Evolutionary conservation across 2,888 invertebrate species (phyloP).

Genomic region (Carabus problematicus): DNA sequence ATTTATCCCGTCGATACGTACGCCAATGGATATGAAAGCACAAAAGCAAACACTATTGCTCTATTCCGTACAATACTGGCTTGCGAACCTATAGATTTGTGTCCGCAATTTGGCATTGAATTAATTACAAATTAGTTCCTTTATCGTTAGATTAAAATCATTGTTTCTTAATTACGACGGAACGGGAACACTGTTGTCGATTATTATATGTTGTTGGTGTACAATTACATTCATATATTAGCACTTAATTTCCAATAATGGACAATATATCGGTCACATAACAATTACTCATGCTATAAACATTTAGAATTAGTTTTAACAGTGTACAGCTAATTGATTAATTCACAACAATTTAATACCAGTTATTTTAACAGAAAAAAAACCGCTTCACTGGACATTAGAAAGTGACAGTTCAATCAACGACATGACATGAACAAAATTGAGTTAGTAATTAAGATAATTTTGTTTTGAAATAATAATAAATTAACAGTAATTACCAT

Average conservation of each 20-base stretch:
- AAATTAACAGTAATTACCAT: no score
- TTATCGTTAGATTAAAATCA: slow-evolving; percentile 22
- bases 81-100: slow-evolving; percentile 10
- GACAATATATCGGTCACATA: slow-evolving; percentile 8
- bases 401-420: slow-evolving; percentile 14
- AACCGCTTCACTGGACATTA: slow-evolving; percentile 1
- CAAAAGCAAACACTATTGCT: neutral
- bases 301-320: neutral
- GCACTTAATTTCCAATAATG: slow-evolving; percentile 18
- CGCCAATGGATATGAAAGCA: no score
- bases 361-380: neutral
- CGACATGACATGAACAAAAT: neutral
- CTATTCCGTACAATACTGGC: neutral
- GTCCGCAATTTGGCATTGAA: slow-evolving; percentile 38
- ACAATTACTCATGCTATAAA: slow-evolving; percentile 7
- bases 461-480: slow-evolving; percentile 2
- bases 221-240: slow-evolving; percentile 22
- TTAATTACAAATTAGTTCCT: slow-evolving; percentile 33
- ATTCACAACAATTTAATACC: slow-evolving; percentile 10
- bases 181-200: neutral
- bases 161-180: slow-evolving; percentile 30
- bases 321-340: slow-evolving; percentile 5
- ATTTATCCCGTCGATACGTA: no score
- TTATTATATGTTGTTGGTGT: slow-evolving; percentile 5
- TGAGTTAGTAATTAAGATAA: slow-evolving; percentile 4